Percentiles rank a stretch among this genome's conserved stretches.
Conservation (phyloP, 2,113 vertebrate species). For the Siniperca chuatsi region DNA sequence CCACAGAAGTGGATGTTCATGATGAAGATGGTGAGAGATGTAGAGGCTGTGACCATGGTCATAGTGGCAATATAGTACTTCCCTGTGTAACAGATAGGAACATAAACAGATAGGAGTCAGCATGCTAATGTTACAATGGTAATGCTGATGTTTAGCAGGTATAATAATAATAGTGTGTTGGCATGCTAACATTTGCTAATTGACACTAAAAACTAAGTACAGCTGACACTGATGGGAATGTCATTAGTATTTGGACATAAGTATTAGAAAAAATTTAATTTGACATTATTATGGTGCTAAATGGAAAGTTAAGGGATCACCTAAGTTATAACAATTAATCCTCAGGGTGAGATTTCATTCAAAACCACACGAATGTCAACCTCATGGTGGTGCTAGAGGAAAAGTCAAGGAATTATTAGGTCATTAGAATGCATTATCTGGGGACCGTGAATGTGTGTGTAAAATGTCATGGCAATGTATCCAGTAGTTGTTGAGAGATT, state of each 20-base stretch:
- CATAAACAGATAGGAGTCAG: not conserved
- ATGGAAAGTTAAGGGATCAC: not conserved
- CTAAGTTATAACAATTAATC: not conserved
- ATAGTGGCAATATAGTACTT: conserved; percentile 99
- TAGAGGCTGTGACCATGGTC: conserved; percentile 98
- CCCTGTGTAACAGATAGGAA: conserved; percentile 82
- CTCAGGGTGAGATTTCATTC: not conserved
- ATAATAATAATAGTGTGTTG: no score
- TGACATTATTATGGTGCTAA: not conserved
- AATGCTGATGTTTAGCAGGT: no score
- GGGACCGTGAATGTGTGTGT: not conserved
- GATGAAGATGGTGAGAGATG: conserved; percentile 96
- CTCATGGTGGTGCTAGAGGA: not conserved
- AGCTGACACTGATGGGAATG: not conserved
- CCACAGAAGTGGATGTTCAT: conserved; percentile 99
- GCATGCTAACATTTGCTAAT: not conserved
- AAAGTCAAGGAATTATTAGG: not conserved
- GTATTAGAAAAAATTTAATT: not conserved
- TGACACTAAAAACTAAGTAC: not conserved
- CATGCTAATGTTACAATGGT: no score
- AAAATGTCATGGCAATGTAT: not conserved
- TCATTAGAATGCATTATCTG: not conserved
- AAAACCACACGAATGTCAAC: not conserved
- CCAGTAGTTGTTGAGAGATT: not conserved
- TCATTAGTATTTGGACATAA: no score